A percentile compares a stretch with the other conserved stretches of the same genome.
phyloP scores from a whole-genome alignment of 2,888 invertebrate species.

The Clostera curtula region DNA sequence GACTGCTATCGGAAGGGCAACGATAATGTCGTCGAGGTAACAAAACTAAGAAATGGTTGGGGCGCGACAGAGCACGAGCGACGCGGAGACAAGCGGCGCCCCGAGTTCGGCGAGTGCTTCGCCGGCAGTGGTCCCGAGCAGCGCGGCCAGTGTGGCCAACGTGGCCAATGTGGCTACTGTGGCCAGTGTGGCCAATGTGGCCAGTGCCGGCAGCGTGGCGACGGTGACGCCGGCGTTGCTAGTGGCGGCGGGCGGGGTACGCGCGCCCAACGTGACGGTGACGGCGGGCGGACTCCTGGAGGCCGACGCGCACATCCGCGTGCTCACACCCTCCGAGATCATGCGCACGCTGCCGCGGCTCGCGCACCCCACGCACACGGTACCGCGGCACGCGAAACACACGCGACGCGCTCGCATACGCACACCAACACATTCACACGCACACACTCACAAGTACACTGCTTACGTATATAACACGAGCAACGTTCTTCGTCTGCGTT shows the following conservation, averaged over 20 bases:
- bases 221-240: conserved; percentile 21
- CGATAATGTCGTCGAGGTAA: conserved; percentile 9
- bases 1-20: not conserved
- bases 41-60: conserved; percentile 42
- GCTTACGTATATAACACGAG: not conserved
- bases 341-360: conserved; percentile 93
- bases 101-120: conserved; percentile 14
- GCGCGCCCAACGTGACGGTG: conserved; percentile 81
- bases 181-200: conserved; percentile 8
- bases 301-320: conserved; percentile 89
- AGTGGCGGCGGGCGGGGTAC: conserved; percentile 48
- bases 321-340: conserved; percentile 91
- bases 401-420: conserved; percentile 23
- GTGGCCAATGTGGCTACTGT: conserved; percentile 17
- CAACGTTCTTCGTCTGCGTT: not conserved
- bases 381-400: conserved; percentile 27
- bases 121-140: conserved; percentile 30
- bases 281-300: conserved; percentile 76
- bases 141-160: conserved; percentile 15
- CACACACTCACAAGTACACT: conserved; percentile 2
- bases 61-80: conserved; percentile 54
- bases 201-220: conserved; percentile 13
- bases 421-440: conserved; percentile 10
- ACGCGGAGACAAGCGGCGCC: conserved; percentile 21
- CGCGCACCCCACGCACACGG: conserved; percentile 66